Evolutionary conservation across 1,140 invertebrate species (phyloP).

Genomic region (Lethrus apterus): DNA sequence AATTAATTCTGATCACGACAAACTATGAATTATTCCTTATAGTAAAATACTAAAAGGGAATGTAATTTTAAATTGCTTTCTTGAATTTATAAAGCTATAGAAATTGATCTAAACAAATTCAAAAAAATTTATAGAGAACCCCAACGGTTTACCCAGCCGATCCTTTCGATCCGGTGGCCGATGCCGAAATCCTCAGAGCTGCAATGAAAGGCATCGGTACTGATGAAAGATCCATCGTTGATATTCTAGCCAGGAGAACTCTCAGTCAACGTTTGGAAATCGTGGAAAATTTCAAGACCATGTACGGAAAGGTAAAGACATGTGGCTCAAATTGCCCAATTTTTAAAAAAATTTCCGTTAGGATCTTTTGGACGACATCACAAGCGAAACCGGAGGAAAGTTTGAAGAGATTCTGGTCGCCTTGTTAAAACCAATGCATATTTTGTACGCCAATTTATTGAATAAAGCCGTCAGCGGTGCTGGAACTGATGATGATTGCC

Average conservation of each 20-base stretch:
- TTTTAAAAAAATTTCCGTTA: slow-evolving; percentile 37
- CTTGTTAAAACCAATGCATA: slow-evolving; percentile 77
- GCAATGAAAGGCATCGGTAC: slow-evolving; percentile 81
- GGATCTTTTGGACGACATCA: slow-evolving; percentile 84
- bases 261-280: slow-evolving; percentile 69
- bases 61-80: too few relatives aligned
- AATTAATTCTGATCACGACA: too few relatives aligned
- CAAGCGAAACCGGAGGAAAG: slow-evolving; percentile 83
- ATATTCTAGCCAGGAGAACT: slow-evolving; percentile 61
- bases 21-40: too few relatives aligned
- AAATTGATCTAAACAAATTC: too few relatives aligned
- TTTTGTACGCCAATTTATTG: slow-evolving; percentile 81
- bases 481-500: slow-evolving; percentile 76
- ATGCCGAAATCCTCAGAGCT: slow-evolving; percentile 67
- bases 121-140: too few relatives aligned
- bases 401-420: slow-evolving; percentile 83
- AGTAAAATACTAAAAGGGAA: too few relatives aligned
- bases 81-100: too few relatives aligned
- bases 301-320: slow-evolving; percentile 75
- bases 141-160: slow-evolving; percentile 58
- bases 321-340: slow-evolving; percentile 22
- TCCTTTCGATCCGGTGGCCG: slow-evolving; percentile 61
- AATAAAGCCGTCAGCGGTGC: slow-evolving; percentile 76
- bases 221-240: slow-evolving; percentile 72
- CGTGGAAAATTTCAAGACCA: slow-evolving; percentile 66